Conservation (phyloP, 2,113 vertebrate species). For the Turdus rufiventris region DNA sequence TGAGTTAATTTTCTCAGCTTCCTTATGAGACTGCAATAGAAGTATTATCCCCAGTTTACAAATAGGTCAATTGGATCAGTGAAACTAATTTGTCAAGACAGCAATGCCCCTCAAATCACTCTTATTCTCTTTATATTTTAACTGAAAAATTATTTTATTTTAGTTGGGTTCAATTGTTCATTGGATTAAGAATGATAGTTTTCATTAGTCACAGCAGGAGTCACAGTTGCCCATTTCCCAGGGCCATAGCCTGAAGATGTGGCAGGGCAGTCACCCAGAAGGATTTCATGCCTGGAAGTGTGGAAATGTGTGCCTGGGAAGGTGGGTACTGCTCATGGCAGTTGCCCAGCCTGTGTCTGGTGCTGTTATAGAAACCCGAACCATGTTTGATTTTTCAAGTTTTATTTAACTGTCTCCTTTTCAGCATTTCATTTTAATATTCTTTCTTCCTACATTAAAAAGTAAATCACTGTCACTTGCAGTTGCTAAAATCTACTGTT, state of each 20-base stretch:
- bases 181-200: not conserved
- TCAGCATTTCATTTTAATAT: not conserved
- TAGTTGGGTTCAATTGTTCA: not conserved
- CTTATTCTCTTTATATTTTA: not conserved
- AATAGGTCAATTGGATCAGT: not conserved
- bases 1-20: not conserved
- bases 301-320: not conserved
- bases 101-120: not conserved
- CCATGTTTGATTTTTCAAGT: not conserved
- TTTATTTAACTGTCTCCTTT: not conserved
- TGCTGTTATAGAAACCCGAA: not conserved
- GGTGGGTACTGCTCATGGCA: not conserved
- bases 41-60: not conserved
- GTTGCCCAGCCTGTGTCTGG: not conserved
- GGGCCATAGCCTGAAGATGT: fast-evolving
- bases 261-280: not conserved
- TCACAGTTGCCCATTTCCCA: not conserved
- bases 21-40: not conserved
- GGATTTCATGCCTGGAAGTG: not conserved
- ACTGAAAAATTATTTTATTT: not conserved
- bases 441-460: not conserved
- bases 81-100: not conserved
- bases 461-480: not conserved
- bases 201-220: not conserved
- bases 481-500: not conserved